Base-by-base conservation (phyloP, 2,113 vertebrate genomes). In the Crotophaga sulcirostris region DNA sequence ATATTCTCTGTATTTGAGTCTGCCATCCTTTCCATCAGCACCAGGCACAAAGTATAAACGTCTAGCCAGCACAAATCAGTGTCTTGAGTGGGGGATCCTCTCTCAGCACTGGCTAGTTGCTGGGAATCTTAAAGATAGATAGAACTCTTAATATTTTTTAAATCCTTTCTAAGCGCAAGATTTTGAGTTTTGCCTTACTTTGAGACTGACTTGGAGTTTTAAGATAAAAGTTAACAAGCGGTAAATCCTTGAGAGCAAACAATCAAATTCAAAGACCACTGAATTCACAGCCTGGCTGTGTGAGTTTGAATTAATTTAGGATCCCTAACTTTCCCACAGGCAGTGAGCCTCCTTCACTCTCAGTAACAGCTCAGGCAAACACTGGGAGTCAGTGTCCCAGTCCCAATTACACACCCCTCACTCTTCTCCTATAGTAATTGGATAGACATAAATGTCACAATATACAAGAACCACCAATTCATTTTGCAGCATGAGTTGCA, bases 71-170 rank as follows among this genome's bases (percentile, higher is more conserved):
- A 25, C 6, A 3, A 26, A 28, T 11, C 36, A n/a, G 24, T 1
- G 6, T 3, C 4, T 16, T 3, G 2, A 15, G 11, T 1, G 13
- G 4, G 24, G 18, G 7, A 54, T 4, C 51, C 74, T 82, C 69
- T 16, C 89, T 59, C 74, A 42, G 29, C 0, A 18, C 40, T 7
- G 29, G 24, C 49, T 54, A 38, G 17, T 0, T 23, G 31, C 3
- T 18, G 66, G 28, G 56, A 62, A 25, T 29, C 26, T 18, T 49
- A 62, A 9, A 63, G 25, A 34, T 2, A 60, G 31, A 47, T 4
- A 12, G 0, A 18, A 45, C 14, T 7, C 40, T 38, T 54, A 5
- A 10, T 4, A 2, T 47, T 55, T 47, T 40, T 33, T 47, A 45
- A 12, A 10, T 70, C 29, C 28, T 44, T 56, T 63, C 13, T 36